Percentiles rank a stretch among this genome's conserved stretches.
phyloP scores from a whole-genome alignment of 2,888 invertebrate genomes.

The Esperia sulphurella region DNA sequence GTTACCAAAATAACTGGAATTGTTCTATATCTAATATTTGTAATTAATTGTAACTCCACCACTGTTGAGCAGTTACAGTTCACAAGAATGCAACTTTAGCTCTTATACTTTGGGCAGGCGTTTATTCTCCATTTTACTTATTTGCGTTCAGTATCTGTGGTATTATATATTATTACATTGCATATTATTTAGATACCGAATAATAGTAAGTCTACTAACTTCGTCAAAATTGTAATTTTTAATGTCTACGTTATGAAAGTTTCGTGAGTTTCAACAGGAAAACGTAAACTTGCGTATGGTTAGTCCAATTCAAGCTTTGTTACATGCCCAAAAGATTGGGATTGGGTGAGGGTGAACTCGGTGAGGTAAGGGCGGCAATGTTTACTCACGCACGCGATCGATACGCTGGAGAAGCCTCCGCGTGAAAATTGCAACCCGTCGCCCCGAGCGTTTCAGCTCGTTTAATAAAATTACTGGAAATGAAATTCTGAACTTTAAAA shows the following conservation, averaged over 20 bases:
- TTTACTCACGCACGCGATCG: constrained; percentile 74
- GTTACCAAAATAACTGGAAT: too few species aligned
- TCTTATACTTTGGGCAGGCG: too few species aligned
- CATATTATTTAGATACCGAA: background rate
- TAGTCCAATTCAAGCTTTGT: constrained; percentile 5
- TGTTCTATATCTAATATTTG: too few species aligned
- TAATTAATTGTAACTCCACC: too few species aligned
- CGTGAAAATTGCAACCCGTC: constrained; percentile 74
- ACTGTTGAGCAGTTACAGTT: too few species aligned
- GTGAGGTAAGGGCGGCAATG: constrained; percentile 62
- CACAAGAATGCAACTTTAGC: too few species aligned
- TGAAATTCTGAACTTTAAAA: background rate
- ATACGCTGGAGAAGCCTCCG: constrained; percentile 58
- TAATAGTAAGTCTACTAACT: background rate
- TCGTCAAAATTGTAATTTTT: background rate
- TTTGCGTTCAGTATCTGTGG: too few species aligned
- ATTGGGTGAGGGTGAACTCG: background rate
- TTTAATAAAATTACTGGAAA: constrained; percentile 40
- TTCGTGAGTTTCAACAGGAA: constrained; percentile 4
- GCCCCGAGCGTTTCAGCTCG: constrained; percentile 35
- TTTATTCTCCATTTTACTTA: too few species aligned
- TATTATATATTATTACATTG: too few species aligned
- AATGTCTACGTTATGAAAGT: background rate
- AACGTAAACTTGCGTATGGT: constrained; percentile 2
- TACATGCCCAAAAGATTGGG: constrained; percentile 4